Evolutionary conservation across 2,797 vertebrate species (phyloP).

Genomic region (Bufotes viridis): DNA sequence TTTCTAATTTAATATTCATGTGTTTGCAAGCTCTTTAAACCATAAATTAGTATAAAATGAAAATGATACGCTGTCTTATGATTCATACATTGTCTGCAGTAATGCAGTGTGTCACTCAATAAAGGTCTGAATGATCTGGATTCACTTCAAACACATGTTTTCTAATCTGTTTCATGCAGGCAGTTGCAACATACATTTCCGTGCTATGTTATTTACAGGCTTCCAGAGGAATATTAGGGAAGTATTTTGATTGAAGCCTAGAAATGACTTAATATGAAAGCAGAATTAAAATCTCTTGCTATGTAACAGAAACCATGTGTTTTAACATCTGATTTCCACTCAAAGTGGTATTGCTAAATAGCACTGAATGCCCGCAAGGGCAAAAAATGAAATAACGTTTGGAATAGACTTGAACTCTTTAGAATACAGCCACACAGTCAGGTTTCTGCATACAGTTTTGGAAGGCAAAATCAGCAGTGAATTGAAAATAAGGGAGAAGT

Average conservation of each 20-base stretch:
- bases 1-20: slow-evolving; percentile 50
- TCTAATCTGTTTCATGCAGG: slow-evolving; percentile 49
- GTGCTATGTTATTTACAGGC: slow-evolving; percentile 13
- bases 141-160: slow-evolving; percentile 53
- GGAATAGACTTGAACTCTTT: no score
- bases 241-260: slow-evolving; percentile 17
- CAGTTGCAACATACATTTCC: slow-evolving; percentile 13
- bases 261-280: slow-evolving; percentile 34
- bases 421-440: no score
- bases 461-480: no score
- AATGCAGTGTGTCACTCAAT: slow-evolving; percentile 10
- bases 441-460: no score
- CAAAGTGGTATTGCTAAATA: background rate
- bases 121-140: slow-evolving; percentile 35
- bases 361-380: background rate
- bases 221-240: slow-evolving; percentile 30
- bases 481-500: no score
- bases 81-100: slow-evolving; percentile 26
- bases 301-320: slow-evolving; percentile 13
- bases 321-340: background rate
- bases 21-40: slow-evolving; percentile 39
- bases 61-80: slow-evolving; percentile 41
- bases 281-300: slow-evolving; percentile 18
- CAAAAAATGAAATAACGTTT: background rate
- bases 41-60: slow-evolving; percentile 47